A percentile compares a stretch with the other conserved stretches of the same genome.
Evolutionary conservation across 64 coral and sea anemone genomes (phyloP).

Genomic region (Acropora tenuis): DNA sequence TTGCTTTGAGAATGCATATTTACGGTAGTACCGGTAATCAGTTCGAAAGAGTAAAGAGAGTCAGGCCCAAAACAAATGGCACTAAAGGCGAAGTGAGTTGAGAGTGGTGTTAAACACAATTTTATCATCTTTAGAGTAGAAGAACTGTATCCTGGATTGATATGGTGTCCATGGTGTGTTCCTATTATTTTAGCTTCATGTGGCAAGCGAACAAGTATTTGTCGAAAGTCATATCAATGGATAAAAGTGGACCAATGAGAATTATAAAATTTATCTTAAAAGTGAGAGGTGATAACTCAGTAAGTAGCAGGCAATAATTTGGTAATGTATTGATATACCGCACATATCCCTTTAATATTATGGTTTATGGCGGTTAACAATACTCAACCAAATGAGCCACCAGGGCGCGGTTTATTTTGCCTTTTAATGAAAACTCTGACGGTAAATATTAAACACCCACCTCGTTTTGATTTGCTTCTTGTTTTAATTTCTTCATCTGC

Average conservation of each 20-base stretch:
- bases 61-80: neutral
- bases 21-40: neutral
- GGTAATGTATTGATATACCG: too few species aligned
- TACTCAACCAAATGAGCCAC: too few species aligned
- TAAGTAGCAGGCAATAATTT: too few species aligned
- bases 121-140: constrained; percentile 3
- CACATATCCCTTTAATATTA: too few species aligned
- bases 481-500: constrained; percentile 78
- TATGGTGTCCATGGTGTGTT: neutral
- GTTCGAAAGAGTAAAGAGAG: neutral
- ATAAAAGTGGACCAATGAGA: too few species aligned
- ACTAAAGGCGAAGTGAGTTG: neutral
- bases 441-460: constrained; percentile 8
- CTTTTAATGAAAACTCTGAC: neutral
- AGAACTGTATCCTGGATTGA: constrained; percentile 7
- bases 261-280: too few species aligned
- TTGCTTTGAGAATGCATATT: constrained; percentile 1
- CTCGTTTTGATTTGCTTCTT: constrained; percentile 77
- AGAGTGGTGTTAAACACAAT: neutral
- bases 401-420: neutral
- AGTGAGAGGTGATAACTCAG: too few species aligned
- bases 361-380: too few species aligned
- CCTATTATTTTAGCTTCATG: neutral
- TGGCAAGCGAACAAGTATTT: too few species aligned
- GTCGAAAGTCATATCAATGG: too few species aligned